Percentiles rank a stretch among this genome's conserved stretches.
These are phyloP conservation scores for Martes martes DNA, from an alignment of 2,113 vertebrate species.

Conservation along the genomic window DNA sequence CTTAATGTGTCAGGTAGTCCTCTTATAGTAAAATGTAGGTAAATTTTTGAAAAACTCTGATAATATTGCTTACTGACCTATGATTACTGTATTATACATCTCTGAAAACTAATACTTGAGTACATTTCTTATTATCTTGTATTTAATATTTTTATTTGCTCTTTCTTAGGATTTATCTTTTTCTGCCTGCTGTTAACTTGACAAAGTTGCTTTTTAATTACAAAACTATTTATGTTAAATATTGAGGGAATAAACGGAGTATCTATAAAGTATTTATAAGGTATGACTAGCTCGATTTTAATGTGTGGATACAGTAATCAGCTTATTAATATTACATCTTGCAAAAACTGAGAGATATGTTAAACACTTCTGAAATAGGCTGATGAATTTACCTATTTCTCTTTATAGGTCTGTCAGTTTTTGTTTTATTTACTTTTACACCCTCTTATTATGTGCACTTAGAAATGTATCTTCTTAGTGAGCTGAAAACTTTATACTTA, in stretches of 20 bases:
- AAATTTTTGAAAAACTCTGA: neutral
- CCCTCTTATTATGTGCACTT: neutral
- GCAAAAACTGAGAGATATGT: neutral
- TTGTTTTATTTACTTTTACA: constrained; percentile 12
- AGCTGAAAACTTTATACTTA: neutral
- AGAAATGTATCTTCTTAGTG: neutral
- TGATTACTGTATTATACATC: neutral
- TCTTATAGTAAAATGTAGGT: neutral
- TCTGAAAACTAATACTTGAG: constrained; percentile 1
- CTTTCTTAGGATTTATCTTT: neutral
- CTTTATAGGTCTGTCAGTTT: neutral
- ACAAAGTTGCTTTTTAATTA: neutral
- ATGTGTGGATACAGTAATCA: neutral
- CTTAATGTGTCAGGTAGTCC: neutral
- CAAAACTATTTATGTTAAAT: neutral
- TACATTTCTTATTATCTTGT: neutral
- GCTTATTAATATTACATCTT: neutral
- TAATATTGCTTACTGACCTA: neutral
- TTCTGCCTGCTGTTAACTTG: neutral
- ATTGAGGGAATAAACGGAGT: neutral
- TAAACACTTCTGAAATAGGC: neutral
- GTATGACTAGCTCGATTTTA: neutral
- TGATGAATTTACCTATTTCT: neutral
- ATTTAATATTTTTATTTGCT: neutral
- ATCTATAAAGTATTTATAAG: neutral